These are phyloP conservation scores for Deilephila porcellus DNA, from an alignment of 2,888 invertebrate species.

Conservation along the genomic window DNA sequence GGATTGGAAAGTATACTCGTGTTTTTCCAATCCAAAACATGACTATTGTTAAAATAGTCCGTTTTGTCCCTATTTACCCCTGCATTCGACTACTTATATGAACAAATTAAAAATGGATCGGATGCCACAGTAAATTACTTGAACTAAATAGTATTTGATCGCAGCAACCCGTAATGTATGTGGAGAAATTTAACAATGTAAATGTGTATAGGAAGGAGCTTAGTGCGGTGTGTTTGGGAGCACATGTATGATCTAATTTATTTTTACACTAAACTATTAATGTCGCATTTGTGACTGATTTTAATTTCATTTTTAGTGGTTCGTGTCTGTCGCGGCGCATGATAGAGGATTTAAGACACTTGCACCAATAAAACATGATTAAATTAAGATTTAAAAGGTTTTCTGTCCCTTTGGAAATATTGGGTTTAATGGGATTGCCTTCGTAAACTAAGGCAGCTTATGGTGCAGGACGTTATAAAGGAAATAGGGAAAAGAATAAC, in stretches of 20 bases:
- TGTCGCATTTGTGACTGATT: slow-evolving; percentile 2
- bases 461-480: not conserved
- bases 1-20: no score
- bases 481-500: not conserved
- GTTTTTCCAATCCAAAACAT: no score
- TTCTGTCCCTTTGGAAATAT: no score
- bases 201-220: slow-evolving; percentile 48
- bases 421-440: no score
- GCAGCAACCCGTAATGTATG: slow-evolving; percentile 2
- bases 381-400: no score
- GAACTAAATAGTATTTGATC: not conserved
- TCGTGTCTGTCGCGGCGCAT: not conserved
- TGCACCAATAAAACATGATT: no score
- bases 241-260: slow-evolving; percentile 49
- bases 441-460: no score
- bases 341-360: not conserved
- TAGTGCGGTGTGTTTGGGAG: slow-evolving; percentile 39
- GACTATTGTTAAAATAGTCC: no score
- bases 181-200: slow-evolving; percentile 30
- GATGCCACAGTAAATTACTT: no score
- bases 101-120: no score
- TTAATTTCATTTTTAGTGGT: not conserved
- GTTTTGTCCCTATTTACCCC: no score
- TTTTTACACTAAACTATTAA: slow-evolving; percentile 39
- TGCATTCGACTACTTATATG: no score